Evolutionary conservation across 2,888 invertebrate genomes (phyloP).

Genomic region (Blastobasis lacticolella): DNA sequence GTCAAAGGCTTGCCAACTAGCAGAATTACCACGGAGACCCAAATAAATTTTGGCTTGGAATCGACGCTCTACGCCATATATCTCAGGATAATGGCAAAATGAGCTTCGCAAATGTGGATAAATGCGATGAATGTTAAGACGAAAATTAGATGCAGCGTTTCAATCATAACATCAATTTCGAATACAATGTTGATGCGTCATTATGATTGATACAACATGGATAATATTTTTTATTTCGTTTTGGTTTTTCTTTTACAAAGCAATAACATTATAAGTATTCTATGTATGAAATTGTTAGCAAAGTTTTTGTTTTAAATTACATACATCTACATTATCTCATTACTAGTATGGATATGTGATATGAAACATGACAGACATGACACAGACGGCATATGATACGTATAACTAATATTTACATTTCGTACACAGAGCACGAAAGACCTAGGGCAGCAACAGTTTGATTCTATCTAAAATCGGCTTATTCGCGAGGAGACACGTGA

Average conservation of each 20-base stretch:
- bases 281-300: no score
- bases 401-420: background rate
- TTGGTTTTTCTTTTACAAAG: no score
- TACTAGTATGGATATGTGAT: no score
- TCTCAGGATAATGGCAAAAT: conserved; percentile 6
- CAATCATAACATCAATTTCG: no score
- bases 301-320: background rate
- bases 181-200: no score
- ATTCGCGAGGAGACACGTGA: conserved; percentile 31
- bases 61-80: conserved; percentile 1
- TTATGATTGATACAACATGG: no score
- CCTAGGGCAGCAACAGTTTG: background rate
- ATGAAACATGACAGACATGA: no score
- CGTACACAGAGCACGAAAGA: background rate
- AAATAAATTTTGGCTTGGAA: conserved; percentile 26
- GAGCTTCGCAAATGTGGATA: conserved; percentile 3
- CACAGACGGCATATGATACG: no score
- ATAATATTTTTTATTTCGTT: no score
- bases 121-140: no score
- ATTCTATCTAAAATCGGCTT: conserved; percentile 2
- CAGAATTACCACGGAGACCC: conserved; percentile 29
- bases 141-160: no score
- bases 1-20: conserved; percentile 43
- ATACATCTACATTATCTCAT: background rate
- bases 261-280: no score